Evolutionary conservation across 2,888 invertebrate species (phyloP).

Genomic region (Scelioninae gen. 2): DNA sequence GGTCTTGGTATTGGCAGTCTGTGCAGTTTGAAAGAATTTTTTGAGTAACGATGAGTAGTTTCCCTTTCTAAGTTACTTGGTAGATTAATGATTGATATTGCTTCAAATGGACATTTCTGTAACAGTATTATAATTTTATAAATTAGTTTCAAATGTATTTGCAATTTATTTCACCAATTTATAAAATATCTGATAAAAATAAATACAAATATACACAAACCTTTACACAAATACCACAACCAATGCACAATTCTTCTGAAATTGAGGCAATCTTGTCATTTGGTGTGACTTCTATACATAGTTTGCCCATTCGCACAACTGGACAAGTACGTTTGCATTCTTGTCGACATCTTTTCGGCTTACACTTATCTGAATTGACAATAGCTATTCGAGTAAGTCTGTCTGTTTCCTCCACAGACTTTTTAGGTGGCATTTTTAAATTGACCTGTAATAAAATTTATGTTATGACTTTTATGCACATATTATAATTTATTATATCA

Average conservation of each 20-base stretch:
- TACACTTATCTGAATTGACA: slow-evolving; percentile 98
- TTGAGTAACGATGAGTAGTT: slow-evolving; percentile 98
- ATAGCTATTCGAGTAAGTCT: slow-evolving; percentile 98
- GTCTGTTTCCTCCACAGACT: slow-evolving; percentile 89
- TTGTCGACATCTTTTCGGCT: slow-evolving; percentile 98
- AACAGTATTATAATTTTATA: no score
- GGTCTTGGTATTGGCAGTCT: slow-evolving; percentile 97
- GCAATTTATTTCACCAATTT: no score
- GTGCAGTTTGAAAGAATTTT: slow-evolving; percentile 99
- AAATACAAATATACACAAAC: slow-evolving; percentile 75
- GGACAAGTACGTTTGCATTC: slow-evolving; percentile 99
- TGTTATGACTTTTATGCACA: neutral
- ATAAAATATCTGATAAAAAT: neutral
- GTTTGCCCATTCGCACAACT: slow-evolving; percentile 98
- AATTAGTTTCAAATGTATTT: no score
- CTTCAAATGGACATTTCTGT: slow-evolving; percentile 99
- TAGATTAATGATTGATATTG: slow-evolving; percentile 98
- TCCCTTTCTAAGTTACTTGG: slow-evolving; percentile 98
- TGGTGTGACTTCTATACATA: slow-evolving; percentile 98
- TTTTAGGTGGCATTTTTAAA: slow-evolving; percentile 80
- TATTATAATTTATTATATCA: no score
- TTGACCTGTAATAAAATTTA: slow-evolving; percentile 6
- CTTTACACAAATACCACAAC: slow-evolving; percentile 99
- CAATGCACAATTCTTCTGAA: slow-evolving; percentile 98
- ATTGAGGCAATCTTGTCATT: slow-evolving; percentile 97